Evolutionary conservation across 2,113 vertebrate genomes (phyloP), one percentile per base, ranked within the genome.

Genomic region (Heteronetta atricapilla): DNA sequence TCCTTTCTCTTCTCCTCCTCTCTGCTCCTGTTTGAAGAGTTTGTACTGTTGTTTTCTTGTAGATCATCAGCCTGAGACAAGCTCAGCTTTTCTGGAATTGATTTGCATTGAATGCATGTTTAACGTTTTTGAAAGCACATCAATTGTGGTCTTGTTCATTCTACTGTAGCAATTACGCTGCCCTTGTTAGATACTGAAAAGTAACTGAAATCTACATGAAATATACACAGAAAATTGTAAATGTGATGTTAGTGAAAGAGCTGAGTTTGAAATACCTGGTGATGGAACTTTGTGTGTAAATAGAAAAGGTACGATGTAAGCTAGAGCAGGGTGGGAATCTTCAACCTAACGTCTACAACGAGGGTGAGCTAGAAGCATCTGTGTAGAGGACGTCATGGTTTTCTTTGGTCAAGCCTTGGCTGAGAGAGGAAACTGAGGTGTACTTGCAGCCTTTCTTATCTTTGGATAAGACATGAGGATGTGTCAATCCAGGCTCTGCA

Each of bases 1-100:
- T 21, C 10, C 44, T 3, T 53, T 15, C 31, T 17, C 3, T 17
- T 40, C 13, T 40, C 2, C 4, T 2, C 8, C 10, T 34, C 5
- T 36, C 23, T 78, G 14, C 7, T 74, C 14, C 20, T 66, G 4
- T 25, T 5, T 64, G 44, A 72, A 29, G 52, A 33, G 52, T 52
- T 68, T 2, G 18, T 16, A 67, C 28, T 26, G 40, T 14, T 55
- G 31, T 38, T 26, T 36, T 58, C 42, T 56, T 63, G 16, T 11
- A 55, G 31, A 58, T 29, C 17, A 50, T 14, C 17, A 31, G 22
- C 21, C n/a, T 1, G 2, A 72, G 28, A 28, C 36, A 28, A 40
- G 28, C 36, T 60, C 28, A 9, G 25, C 42, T 73, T 26, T 74
- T 56, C 26, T 25, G 44, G 59, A 31, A 48, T 18, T 46, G 36